Evolutionary conservation across 2,888 invertebrate genomes (phyloP).

Genomic region (Diplazon laetatorius): DNA sequence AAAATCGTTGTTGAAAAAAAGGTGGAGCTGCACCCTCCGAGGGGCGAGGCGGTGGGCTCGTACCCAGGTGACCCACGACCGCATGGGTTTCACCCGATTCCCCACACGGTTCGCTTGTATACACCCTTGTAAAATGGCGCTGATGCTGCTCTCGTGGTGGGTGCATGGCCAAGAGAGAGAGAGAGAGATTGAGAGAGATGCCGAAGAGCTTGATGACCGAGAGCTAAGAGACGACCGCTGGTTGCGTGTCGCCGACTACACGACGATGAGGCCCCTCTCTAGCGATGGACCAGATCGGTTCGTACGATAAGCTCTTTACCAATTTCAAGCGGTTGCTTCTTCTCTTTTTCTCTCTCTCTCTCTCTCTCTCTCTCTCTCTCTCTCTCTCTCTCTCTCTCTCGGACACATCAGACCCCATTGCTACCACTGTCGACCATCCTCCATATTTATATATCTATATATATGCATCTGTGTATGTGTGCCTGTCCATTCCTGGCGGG

Average conservation of each 20-base stretch:
- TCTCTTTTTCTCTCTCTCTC: background rate
- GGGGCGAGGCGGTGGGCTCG: background rate
- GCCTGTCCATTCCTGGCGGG: background rate
- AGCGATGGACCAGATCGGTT: slow-evolving; percentile 62
- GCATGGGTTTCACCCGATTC: slow-evolving; percentile 38
- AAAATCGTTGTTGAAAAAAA: slow-evolving; percentile 30
- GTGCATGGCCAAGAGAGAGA: slow-evolving; percentile 47
- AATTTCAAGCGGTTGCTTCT: slow-evolving; percentile 58
- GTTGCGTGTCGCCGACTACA: no score
- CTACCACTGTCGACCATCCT: no score
- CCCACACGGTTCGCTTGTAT: slow-evolving; percentile 60
- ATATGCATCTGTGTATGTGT: no score
- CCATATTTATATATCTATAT: no score
- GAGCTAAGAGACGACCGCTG: slow-evolving; percentile 40
- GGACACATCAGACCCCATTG: no score
- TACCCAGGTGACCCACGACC: background rate
- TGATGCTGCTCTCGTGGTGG: no score
- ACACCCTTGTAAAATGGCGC: slow-evolving; percentile 70
- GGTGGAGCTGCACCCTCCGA: slow-evolving; percentile 43
- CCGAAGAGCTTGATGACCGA: no score
- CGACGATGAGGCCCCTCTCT: no score
- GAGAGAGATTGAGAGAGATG: slow-evolving; percentile 21
- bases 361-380: background rate
- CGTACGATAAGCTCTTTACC: slow-evolving; percentile 62
- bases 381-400: background rate